These are phyloP conservation scores for Seriola dumerili DNA, from an alignment of 2,113 vertebrate species.

Conservation along the genomic window DNA sequence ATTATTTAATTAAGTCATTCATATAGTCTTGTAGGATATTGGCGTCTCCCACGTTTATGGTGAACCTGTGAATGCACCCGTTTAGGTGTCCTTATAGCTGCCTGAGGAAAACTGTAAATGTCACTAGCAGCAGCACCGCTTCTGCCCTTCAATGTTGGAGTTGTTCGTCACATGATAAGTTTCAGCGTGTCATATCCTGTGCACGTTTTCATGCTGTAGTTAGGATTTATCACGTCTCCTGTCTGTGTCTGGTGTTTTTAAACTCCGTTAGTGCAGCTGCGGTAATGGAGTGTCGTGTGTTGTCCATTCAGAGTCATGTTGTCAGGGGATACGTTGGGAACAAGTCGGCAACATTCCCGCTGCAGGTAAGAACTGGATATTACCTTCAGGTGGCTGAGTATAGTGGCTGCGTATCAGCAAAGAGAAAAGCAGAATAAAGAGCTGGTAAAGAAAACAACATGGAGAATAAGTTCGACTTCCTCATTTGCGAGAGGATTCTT, in stretches of 20 bases:
- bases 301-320: slow-evolving; percentile 98
- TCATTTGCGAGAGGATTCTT: not conserved
- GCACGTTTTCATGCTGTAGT: slow-evolving; percentile 18
- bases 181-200: not conserved
- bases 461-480: not conserved
- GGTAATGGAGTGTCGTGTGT: slow-evolving; percentile 89
- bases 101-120: slow-evolving; percentile 56
- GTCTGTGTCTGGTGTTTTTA: slow-evolving; percentile 9
- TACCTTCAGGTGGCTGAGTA: not conserved
- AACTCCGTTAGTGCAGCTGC: not conserved
- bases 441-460: not conserved
- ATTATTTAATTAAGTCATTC: no score
- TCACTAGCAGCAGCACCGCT: slow-evolving; percentile 8
- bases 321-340: slow-evolving; percentile 97
- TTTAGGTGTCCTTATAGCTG: slow-evolving; percentile 57
- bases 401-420: no score
- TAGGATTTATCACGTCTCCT: not conserved
- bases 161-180: slow-evolving; percentile 37
- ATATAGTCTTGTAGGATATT: accelerated
- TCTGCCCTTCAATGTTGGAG: slow-evolving; percentile 44
- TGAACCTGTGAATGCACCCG: slow-evolving; percentile 11
- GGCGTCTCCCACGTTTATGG: slow-evolving; percentile 13
- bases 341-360: slow-evolving; percentile 93
- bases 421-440: not conserved
- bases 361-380: slow-evolving; percentile 85